Base-by-base conservation (phyloP, 23 tunicate species). In the Diplosoma virens region DNA sequence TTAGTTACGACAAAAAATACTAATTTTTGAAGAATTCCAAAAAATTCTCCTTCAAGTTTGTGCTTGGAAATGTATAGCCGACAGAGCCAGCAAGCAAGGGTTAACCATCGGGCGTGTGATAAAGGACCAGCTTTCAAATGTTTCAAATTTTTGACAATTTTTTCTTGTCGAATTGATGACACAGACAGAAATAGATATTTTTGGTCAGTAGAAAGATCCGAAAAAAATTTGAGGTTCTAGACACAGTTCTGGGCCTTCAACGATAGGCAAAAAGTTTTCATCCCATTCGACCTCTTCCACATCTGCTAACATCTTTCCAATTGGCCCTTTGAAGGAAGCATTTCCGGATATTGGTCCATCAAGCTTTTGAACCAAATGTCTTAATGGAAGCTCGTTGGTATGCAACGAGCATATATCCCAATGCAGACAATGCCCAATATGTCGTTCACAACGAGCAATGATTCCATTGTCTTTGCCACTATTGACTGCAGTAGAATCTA, bases 131-230 rank as follows among this genome's bases (percentile, higher is more conserved):
- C n/a, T 5, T 63, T 63, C 69, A 63, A 63, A 63, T 63, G 34
- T 35, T 23, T 63, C 5, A 63, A 63, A 35, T n/a, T 18, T 33
- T 25, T 30, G 34, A 6, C 9, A 63, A 63, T 63, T 63, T 11
- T n/a, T 23, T 35, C 69, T 5, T 30, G 36, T 25, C 29, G 69
- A 63, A 63, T 63, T 11, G 69, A 28, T 63, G 69, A 26, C 36
- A 63, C 34, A 23, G 69, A 25, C 27, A 63, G 34, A 63, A 63
- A 35, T 16, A 63, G 69, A 63, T 63, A 63, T 28, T n/a, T 25
- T 63, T 63, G 33, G 29, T 63, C 69, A 26, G 69, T 63, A 35
- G 69, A 63, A 11, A 63, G 69, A 63, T 63, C 69, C 27, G 69
- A 63, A 30, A 63, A 3, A n/a, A 63, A 63, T 23, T 30, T 63